Conservation (phyloP, 2,888 invertebrate species). For the Pristionchus japonicus region DNA sequence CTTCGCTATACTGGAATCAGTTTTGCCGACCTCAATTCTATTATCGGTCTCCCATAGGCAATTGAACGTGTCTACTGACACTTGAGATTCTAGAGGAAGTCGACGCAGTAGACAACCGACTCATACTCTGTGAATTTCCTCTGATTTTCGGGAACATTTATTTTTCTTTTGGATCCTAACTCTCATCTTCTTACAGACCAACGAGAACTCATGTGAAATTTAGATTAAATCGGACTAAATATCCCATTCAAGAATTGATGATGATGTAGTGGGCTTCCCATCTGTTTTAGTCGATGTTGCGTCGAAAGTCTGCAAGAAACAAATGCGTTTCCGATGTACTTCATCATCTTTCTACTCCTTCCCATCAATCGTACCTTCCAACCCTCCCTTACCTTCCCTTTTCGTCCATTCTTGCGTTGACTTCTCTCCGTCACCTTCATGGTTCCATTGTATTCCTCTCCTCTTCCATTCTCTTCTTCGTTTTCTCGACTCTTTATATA, state of each 20-base stretch:
- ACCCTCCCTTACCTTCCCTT: neutral
- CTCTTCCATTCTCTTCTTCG: neutral
- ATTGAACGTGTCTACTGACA: neutral
- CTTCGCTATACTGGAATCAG: neutral
- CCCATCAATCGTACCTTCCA: neutral
- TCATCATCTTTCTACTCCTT: neutral
- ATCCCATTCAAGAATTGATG: too few species aligned
- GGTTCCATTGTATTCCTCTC: constrained; percentile 39
- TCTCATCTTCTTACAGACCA: too few species aligned
- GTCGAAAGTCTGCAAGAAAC: too few species aligned
- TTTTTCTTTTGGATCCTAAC: too few species aligned
- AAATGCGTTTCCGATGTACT: neutral
- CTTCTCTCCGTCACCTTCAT: neutral
- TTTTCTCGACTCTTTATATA: constrained; percentile 18
- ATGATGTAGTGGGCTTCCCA: too few species aligned
- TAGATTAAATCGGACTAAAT: too few species aligned
- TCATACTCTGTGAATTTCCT: neutral
- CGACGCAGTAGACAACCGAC: neutral
- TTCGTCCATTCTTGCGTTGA: neutral
- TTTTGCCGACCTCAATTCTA: neutral
- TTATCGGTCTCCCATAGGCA: neutral
- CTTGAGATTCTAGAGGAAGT: neutral
- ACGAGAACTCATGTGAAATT: too few species aligned
- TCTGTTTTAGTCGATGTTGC: too few species aligned
- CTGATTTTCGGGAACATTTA: neutral